Evolutionary conservation across 2,113 vertebrate species (phyloP).

Genomic region (Pheucticus melanocephalus): DNA sequence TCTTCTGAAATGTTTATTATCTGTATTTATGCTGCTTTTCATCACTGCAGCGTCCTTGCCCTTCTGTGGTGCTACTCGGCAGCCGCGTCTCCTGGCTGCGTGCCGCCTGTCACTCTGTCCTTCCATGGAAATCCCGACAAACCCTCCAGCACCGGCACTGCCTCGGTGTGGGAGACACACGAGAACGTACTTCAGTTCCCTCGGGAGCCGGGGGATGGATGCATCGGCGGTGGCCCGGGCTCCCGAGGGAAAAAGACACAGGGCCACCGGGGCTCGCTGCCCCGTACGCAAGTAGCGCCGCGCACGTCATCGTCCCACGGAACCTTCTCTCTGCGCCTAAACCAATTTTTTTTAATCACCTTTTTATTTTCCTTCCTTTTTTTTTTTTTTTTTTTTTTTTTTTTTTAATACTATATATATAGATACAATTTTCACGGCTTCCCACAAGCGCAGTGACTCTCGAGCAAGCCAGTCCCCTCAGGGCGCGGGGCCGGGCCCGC

Average conservation of each 20-base stretch:
- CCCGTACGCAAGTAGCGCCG: background rate
- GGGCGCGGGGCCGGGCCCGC: background rate
- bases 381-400: no score
- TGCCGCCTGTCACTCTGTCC: background rate
- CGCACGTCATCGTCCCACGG: background rate
- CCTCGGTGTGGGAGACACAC: accelerated
- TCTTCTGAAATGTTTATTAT: background rate
- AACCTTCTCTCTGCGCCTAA: background rate
- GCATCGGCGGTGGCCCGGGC: no score
- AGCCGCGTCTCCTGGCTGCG: background rate
- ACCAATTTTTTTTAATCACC: background rate
- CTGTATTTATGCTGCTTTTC: background rate
- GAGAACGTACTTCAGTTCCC: background rate
- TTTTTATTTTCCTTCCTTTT: background rate
- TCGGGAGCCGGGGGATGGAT: background rate
- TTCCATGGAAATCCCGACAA: background rate
- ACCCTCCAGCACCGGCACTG: accelerated
- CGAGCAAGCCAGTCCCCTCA: accelerated
- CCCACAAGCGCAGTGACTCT: accelerated
- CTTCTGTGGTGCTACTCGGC: accelerated
- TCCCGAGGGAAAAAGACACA: no score
- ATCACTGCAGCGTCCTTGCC: accelerated
- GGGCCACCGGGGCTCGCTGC: background rate
- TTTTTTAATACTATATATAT: no score
- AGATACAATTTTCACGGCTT: background rate